Base-by-base conservation (phyloP, 1,140 invertebrate species). In the Stegodyphus mimosarum region DNA sequence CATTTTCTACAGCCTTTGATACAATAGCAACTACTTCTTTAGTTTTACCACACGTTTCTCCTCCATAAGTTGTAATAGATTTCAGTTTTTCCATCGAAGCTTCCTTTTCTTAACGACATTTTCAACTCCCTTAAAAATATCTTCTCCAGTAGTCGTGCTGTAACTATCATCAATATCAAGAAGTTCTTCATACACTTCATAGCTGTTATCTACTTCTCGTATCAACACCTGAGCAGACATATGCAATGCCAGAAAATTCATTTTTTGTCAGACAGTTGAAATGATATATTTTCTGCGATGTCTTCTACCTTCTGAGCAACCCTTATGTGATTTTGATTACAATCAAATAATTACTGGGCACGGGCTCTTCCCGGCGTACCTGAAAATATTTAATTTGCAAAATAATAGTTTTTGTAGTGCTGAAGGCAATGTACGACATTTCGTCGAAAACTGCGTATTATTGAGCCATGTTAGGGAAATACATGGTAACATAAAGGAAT, bases 1-100 rank as follows among this genome's bases (percentile, higher is more conserved):
- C 51, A 74, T 74, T 74, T 55, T 55, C 17, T 18, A 74, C 18
- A n/a, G n/a, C n/a, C n/a, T n/a, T n/a, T n/a, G n/a, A n/a, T n/a
- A 55, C n/a, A 53, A 74, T 51, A 17, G 87, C 87, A 86, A 89
- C 85, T 74, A 88, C 80, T 69, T 88, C 88, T 83, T 87, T 78
- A 69, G 89, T 83, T 86, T 87, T 88, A 50, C 89, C 88, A 78
- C 86, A 86, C 89, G 89, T 89, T 88, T 87, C 74, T 83, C 89
- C 63, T 76, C 88, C 89, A 89, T 90, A 89, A 63, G 88, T 90
- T 73, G 88, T 88, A 83, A 90, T 78, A 64, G 88, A 87, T 64
- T 73, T 70, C 63, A 88, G 51, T 86, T 83, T 87, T 85, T 71
- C 66, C 87, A 88, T 83, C 77, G 51, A 33, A 88, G n/a, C n/a